These are phyloP conservation scores for Margaritifera margaritifera DNA, from an alignment of 2,888 invertebrate genomes.

Conservation along the genomic window DNA sequence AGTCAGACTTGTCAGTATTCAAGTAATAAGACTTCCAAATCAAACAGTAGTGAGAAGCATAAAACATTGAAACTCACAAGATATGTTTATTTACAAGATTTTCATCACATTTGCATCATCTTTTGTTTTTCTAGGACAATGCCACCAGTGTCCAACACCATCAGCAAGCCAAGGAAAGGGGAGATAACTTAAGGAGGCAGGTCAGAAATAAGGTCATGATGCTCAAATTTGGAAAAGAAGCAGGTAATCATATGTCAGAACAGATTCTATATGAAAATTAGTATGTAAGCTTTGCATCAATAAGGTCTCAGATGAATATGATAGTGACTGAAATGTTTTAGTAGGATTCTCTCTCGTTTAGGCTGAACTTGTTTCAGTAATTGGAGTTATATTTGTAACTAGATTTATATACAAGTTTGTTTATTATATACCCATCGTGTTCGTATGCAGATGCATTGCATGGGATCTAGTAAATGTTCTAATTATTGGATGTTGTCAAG, in stretches of 20 bases:
- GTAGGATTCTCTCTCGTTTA: too few species aligned
- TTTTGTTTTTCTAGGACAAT: constrained; percentile 37
- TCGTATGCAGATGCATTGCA: background rate
- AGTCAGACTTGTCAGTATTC: too few species aligned
- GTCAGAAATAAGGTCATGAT: constrained; percentile 48
- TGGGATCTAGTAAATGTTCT: background rate
- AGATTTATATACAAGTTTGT: background rate
- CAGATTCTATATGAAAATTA: too few species aligned
- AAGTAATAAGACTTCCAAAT: too few species aligned
- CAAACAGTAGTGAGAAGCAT: too few species aligned
- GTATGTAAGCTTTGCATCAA: too few species aligned
- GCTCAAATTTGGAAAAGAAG: constrained; percentile 60
- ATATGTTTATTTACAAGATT: background rate
- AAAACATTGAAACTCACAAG: background rate
- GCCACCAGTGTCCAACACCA: constrained; percentile 37
- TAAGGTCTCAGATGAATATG: too few species aligned
- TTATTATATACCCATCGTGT: too few species aligned
- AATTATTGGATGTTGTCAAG: too few species aligned
- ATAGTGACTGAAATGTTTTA: too few species aligned
- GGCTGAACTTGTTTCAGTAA: too few species aligned
- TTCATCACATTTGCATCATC: constrained; percentile 3
- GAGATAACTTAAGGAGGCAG: constrained; percentile 43
- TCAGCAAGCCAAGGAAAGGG: constrained; percentile 35
- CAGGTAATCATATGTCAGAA: constrained; percentile 32
- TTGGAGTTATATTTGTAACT: too few species aligned